Percentiles rank a stretch among this genome's conserved stretches.
These are phyloP conservation scores for Petrolisthes cinctipes DNA, from an alignment of 2,888 invertebrate genomes.

Conservation along the genomic window DNA sequence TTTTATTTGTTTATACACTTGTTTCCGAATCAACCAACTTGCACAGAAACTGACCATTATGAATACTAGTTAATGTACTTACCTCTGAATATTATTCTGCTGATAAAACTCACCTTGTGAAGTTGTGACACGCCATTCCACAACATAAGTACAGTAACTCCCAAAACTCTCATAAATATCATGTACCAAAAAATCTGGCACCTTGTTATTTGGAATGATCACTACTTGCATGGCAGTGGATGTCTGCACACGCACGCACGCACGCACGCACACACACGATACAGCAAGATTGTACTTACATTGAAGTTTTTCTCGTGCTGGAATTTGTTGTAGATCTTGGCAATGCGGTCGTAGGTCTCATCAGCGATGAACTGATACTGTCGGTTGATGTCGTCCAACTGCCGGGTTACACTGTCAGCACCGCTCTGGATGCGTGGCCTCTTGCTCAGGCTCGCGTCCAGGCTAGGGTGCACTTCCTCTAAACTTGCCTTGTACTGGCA, in stretches of 20 bases:
- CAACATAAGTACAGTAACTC: too few relatives aligned
- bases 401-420: conserved; percentile 81
- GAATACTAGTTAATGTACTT: too few relatives aligned
- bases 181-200: too few relatives aligned
- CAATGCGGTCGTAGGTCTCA: conserved; percentile 67
- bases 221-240: background rate
- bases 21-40: too few relatives aligned
- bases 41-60: too few relatives aligned
- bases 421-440: conserved; percentile 70
- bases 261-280: background rate
- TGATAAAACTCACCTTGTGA: too few relatives aligned
- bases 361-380: conserved; percentile 76
- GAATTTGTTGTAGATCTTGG: conserved; percentile 68
- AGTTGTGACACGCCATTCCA: too few relatives aligned
- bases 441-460: conserved; percentile 75
- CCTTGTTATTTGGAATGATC: too few relatives aligned
- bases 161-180: too few relatives aligned
- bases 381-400: conserved; percentile 85
- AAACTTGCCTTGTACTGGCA: conserved; percentile 86
- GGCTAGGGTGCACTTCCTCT: conserved; percentile 83
- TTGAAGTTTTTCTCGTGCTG: conserved; percentile 66
- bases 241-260: background rate
- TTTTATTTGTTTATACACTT: too few relatives aligned
- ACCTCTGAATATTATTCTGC: too few relatives aligned
- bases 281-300: conserved; percentile 47